A percentile compares a stretch with the other conserved stretches of the same genome.
Conservation (phyloP, 2,797 vertebrate genomes). For the Catharus ustulatus region DNA sequence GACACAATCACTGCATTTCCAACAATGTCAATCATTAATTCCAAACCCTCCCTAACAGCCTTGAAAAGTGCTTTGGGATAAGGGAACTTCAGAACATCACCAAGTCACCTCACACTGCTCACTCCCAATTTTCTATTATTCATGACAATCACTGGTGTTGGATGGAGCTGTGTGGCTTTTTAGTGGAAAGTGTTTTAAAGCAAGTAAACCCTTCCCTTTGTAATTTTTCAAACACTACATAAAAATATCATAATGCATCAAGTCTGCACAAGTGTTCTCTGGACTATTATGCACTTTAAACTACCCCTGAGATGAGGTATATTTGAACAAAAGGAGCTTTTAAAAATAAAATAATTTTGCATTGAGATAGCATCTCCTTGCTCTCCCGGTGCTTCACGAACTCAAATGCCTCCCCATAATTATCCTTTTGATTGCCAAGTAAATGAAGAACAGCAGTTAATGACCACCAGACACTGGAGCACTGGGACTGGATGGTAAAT, state of each 20-base stretch:
- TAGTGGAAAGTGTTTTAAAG: conserved; percentile 2
- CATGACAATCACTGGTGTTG: not conserved
- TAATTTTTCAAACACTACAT: not conserved
- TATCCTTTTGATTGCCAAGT: not conserved
- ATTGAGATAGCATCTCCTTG: not conserved
- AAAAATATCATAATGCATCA: not conserved
- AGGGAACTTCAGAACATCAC: not conserved
- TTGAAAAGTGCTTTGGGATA: not conserved
- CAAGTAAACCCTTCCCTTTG: not conserved
- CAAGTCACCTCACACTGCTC: not conserved
- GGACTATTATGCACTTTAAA: not conserved
- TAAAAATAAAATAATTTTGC: not conserved
- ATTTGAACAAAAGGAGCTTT: conserved; percentile 13
- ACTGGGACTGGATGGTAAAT: not conserved
- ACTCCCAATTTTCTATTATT: not conserved
- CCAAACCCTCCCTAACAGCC: not conserved
- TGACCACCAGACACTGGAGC: not conserved
- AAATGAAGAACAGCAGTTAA: not conserved
- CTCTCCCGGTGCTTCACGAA: not conserved
- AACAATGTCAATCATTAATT: not conserved
- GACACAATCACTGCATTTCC: not conserved
- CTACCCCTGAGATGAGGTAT: not conserved
- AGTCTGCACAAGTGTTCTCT: not conserved
- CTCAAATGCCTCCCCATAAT: not conserved
- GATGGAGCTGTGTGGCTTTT: not conserved